phyloP scores from a whole-genome alignment of 2,113 vertebrate genomes.

The Albula glossodonta region DNA sequence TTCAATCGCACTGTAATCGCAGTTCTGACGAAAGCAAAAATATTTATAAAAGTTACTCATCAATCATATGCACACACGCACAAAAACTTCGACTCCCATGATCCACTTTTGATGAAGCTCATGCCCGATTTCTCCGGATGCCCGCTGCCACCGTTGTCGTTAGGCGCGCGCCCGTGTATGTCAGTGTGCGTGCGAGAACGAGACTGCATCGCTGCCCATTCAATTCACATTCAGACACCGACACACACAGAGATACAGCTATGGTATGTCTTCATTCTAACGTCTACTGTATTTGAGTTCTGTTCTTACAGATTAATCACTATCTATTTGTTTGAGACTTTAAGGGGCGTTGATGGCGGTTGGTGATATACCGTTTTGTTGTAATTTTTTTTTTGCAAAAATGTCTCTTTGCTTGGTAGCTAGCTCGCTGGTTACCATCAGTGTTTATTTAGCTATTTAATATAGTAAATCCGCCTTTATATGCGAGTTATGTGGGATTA shows the following conservation, averaged over 20 bases:
- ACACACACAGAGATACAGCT: slow-evolving; percentile 53
- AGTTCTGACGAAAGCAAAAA: not conserved
- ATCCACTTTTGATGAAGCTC: slow-evolving; percentile 12
- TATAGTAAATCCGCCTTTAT: not conserved
- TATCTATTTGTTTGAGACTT: not conserved
- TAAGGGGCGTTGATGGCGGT: not conserved
- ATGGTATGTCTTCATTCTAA: slow-evolving; percentile 66
- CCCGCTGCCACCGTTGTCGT: slow-evolving; percentile 50
- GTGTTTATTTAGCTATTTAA: not conserved
- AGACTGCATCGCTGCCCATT: slow-evolving; percentile 63
- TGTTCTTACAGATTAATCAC: not conserved
- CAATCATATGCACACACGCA: not conserved
- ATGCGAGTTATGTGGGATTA: not conserved
- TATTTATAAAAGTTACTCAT: no score
- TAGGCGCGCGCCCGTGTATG: slow-evolving; percentile 57
- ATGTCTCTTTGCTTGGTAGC: not conserved
- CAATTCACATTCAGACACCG: slow-evolving; percentile 61
- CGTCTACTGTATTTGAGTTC: not conserved
- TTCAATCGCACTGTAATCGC: no score
- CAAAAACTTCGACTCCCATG: slow-evolving; percentile 42
- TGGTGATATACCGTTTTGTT: not conserved
- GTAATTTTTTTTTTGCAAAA: not conserved
- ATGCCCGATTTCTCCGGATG: slow-evolving; percentile 45
- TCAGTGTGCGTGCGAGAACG: slow-evolving; percentile 52
- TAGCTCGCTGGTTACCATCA: not conserved